Evolutionary conservation across 1,140 invertebrate genomes (phyloP), one percentile per base, ranked within the genome.

Genomic region (Cydia strobilella): DNA sequence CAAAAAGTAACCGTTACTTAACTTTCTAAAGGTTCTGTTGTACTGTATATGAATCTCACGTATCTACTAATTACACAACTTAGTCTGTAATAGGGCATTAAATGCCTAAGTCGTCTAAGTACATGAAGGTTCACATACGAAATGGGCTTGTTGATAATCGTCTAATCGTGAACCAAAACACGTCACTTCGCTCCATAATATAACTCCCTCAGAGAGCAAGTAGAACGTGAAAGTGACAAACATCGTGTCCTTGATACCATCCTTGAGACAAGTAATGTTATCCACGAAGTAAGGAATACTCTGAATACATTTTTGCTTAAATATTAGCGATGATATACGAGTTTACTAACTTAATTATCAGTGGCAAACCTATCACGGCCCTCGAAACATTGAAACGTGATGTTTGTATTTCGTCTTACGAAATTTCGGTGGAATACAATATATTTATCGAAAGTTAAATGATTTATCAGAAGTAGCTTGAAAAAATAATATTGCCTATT

Each of bases 41-140:
- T 59, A 39, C n/a, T 69, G 7, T 69, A 65, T 15, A 27, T 65
- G 31, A 35, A 69, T 15, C 7, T 69, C 65, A 69, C 65, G 65
- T 69, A 27, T 39, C 54, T 59, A 65, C 31, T 69, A 69, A 69
- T 69, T 69, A 69, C 65, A 69, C 65, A 69, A 69, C 7, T 69
- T 69, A 18, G 15, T 35, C 1, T 13, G 63, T 66, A 66, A 66
- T 35, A 69, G 65, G 65, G 65, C 65, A 69, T 69, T 69, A 69
- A 66, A 25, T 35, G 25, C 27, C 25, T n/a, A 35, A 69, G 65
- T 69, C 18, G 25, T 15, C 25, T n/a, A 35, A 69, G 65, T 69
- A 69, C 35, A 35, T 5, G 15, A 18, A 69, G n/a, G 65, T 69
- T 69, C n/a, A 69, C 15, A 69, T 69, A 69, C 31, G 27, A 18